Evolutionary conservation across 35 echinoderm and acorn worm species (phyloP).

Genomic region (Lytechinus pictus): DNA sequence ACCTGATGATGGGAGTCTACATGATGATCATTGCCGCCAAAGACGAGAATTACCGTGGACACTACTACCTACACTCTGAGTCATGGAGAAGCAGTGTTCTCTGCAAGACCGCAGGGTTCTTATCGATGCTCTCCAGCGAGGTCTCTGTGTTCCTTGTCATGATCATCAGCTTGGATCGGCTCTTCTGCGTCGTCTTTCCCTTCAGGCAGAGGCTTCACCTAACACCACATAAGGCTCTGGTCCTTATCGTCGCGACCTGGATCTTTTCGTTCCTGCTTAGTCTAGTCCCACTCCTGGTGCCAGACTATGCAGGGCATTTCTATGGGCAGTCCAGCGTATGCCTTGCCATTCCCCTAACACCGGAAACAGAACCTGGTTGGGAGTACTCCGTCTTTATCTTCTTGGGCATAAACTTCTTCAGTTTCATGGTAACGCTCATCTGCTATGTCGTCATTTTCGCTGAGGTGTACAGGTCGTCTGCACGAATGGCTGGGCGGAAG

Average conservation of each 20-base stretch:
- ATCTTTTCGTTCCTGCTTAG: constrained; percentile 53
- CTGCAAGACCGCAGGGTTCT: constrained; percentile 68
- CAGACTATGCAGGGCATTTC: constrained; percentile 18
- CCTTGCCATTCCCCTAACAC: constrained; percentile 66
- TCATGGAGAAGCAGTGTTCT: constrained; percentile 55
- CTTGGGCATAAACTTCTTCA: constrained; percentile 64
- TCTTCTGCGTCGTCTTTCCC: constrained; percentile 79
- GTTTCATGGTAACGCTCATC: constrained; percentile 62
- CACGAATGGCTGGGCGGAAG: background rate
- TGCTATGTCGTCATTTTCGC: constrained; percentile 67
- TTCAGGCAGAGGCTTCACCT: constrained; percentile 66
- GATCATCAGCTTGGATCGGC: constrained; percentile 73
- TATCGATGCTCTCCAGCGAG: constrained; percentile 76
- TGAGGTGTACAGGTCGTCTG: constrained; percentile 49
- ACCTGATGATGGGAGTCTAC: constrained; percentile 84
- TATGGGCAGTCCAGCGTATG: constrained; percentile 75
- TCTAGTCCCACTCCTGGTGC: constrained; percentile 50
- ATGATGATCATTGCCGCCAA: constrained; percentile 64
- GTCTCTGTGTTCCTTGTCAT: constrained; percentile 78
- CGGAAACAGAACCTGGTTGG: constrained; percentile 16
- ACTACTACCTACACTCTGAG: constrained; percentile 65
- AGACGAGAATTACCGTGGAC: constrained; percentile 57
- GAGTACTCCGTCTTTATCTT: constrained; percentile 67
- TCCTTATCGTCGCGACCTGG: constrained; percentile 58
- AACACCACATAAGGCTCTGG: background rate